Evolutionary conservation across 1,140 invertebrate species (phyloP).

Genomic region (Hydropsyche tenuis): DNA sequence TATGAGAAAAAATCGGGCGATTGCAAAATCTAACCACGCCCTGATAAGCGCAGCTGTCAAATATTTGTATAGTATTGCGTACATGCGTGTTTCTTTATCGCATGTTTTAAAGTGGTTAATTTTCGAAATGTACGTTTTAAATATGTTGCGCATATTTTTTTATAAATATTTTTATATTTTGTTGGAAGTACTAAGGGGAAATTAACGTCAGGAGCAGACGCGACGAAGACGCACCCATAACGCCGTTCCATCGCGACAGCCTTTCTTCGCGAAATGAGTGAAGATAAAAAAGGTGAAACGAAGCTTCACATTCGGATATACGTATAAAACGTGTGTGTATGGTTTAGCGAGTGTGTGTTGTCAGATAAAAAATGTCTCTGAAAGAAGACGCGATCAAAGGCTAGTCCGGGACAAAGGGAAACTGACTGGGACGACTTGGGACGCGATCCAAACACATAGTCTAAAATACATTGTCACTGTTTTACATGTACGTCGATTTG

Average conservation of each 20-base stretch:
- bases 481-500: too few species aligned
- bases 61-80: too few species aligned
- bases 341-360: neutral
- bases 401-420: conserved; percentile 7
- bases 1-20: too few species aligned
- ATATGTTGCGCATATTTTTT: too few species aligned
- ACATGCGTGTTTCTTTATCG: too few species aligned
- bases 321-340: neutral
- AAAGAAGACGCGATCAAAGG: conserved; percentile 16
- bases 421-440: neutral
- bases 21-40: too few species aligned
- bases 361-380: neutral
- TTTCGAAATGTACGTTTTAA: too few species aligned
- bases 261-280: neutral
- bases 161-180: too few species aligned
- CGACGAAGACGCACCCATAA: neutral
- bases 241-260: neutral
- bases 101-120: too few species aligned
- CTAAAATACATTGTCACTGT: neutral
- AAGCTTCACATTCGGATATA: neutral
- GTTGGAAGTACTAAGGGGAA: neutral
- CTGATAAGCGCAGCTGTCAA: too few species aligned
- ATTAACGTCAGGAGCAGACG: conserved; percentile 6
- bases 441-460: neutral
- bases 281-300: conserved; percentile 11